These are phyloP conservation scores for Antennarius maculatus DNA, from an alignment of 2,797 vertebrate species.

Conservation along the genomic window DNA sequence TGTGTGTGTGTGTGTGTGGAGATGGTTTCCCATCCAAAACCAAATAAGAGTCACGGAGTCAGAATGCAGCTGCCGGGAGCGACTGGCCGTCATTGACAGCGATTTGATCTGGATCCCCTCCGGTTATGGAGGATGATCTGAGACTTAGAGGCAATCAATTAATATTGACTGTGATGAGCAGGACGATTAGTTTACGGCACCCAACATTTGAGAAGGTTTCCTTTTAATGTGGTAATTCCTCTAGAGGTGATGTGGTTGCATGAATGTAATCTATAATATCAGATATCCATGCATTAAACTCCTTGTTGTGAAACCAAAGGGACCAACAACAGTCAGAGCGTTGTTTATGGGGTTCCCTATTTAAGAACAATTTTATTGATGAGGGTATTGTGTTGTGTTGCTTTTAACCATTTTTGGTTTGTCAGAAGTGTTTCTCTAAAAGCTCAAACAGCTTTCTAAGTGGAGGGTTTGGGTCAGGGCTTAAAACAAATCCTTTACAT, in stretches of 20 bases:
- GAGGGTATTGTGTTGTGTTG: too few relatives aligned
- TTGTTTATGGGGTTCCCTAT: constrained; percentile 1
- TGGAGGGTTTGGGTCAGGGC: too few relatives aligned
- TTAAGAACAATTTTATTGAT: too few relatives aligned
- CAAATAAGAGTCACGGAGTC: constrained; percentile 54
- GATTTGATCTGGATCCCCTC: constrained; percentile 37
- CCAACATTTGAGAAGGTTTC: constrained; percentile 14
- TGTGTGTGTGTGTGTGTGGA: neutral
- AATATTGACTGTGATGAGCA: constrained; percentile 30
- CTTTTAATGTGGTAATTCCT: constrained; percentile 26
- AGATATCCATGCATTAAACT: constrained; percentile 3
- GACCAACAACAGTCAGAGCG: neutral
- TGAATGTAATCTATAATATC: constrained; percentile 8
- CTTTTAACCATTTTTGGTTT: too few relatives aligned
- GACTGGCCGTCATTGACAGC: constrained; percentile 17
- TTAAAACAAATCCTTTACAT: too few relatives aligned
- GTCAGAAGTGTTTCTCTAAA: too few relatives aligned
- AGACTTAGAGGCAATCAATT: constrained; percentile 37
- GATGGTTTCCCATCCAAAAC: constrained; percentile 16
- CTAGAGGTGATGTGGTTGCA: constrained; percentile 9
- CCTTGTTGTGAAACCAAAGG: constrained; percentile 4
- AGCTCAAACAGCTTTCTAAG: too few relatives aligned
- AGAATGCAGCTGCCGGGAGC: constrained; percentile 36
- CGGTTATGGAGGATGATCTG: constrained; percentile 24
- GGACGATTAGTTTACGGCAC: constrained; percentile 23